A percentile compares a stretch with the other conserved stretches of the same genome.
phyloP scores from a whole-genome alignment of 92 coral and sea anemone species.

The Pocillopora meandrina region DNA sequence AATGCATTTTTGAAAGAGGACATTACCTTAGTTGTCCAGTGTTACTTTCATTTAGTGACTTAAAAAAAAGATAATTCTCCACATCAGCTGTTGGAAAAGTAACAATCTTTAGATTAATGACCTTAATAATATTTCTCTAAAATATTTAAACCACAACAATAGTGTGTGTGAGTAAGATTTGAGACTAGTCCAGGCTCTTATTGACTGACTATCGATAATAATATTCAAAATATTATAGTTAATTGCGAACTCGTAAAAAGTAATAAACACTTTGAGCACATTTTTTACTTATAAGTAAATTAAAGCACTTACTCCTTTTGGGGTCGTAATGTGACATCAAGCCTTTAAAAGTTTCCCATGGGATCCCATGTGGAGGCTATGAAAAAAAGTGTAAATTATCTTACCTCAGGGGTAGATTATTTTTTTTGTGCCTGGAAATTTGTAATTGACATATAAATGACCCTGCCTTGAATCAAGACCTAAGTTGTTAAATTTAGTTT shows the following conservation, averaged over 20 bases:
- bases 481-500: too few relatives aligned
- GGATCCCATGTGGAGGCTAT: constrained; percentile 82
- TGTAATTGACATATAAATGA: too few relatives aligned
- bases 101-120: background rate
- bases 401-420: background rate
- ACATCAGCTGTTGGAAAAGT: constrained; percentile 61
- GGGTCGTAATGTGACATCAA: constrained; percentile 84
- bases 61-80: constrained; percentile 78
- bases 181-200: background rate
- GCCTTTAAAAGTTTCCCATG: constrained; percentile 52
- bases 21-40: constrained; percentile 68
- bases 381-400: background rate
- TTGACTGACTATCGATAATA: too few relatives aligned
- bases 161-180: too few relatives aligned
- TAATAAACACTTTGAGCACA: too few relatives aligned
- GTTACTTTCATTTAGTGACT: constrained; percentile 61
- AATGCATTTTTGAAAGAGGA: too few relatives aligned
- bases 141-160: too few relatives aligned
- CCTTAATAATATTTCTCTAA: background rate
- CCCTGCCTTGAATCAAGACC: too few relatives aligned
- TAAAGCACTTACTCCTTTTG: constrained; percentile 64
- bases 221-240: too few relatives aligned
- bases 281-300: background rate
- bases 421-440: background rate
- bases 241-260: too few relatives aligned